Evolutionary conservation across 2,888 invertebrate species (phyloP).

Genomic region (Apotomis betuletana): DNA sequence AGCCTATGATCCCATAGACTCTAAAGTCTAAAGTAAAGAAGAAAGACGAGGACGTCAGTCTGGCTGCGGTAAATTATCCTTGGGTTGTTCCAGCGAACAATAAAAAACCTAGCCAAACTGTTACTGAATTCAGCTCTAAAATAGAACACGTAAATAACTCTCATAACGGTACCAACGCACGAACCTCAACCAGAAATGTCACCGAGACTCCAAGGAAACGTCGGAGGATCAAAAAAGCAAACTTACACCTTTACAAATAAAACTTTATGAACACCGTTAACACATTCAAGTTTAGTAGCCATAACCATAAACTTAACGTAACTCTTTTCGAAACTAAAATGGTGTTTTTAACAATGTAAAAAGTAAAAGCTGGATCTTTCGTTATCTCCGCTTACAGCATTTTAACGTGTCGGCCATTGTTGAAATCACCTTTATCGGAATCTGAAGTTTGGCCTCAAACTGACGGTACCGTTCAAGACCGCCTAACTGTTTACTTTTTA

Average conservation of each 20-base stretch:
- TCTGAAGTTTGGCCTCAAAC: conserved; percentile 24
- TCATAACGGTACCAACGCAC: conserved; percentile 30
- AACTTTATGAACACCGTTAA: conserved; percentile 31
- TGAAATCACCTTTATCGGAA: conserved; percentile 16
- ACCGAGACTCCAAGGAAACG: not conserved
- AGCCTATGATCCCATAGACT: not conserved
- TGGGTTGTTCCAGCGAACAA: conserved; percentile 2
- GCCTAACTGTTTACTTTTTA: conserved; percentile 36
- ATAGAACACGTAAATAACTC: conserved; percentile 33
- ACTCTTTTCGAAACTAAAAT: conserved; percentile 24
- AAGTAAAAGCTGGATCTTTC: conserved; percentile 21
- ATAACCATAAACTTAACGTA: conserved; percentile 25
- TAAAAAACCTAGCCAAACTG: conserved; percentile 25
- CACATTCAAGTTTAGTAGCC: conserved; percentile 19
- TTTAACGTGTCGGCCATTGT: conserved; percentile 26
- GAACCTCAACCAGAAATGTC: conserved; percentile 36
- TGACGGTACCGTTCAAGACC: conserved; percentile 30
- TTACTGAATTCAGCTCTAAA: conserved; percentile 24
- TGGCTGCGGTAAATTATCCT: not conserved
- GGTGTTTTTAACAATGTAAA: conserved; percentile 14
- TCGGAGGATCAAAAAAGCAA: conserved; percentile 25
- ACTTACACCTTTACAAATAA: conserved; percentile 17
- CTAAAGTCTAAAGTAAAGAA: not conserved
- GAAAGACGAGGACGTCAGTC: not conserved
- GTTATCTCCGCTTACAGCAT: conserved; percentile 14